A percentile compares a stretch with the other conserved stretches of the same genome.
Conservation (phyloP, 2,113 vertebrate species). For the Colistium nudipinnis region DNA sequence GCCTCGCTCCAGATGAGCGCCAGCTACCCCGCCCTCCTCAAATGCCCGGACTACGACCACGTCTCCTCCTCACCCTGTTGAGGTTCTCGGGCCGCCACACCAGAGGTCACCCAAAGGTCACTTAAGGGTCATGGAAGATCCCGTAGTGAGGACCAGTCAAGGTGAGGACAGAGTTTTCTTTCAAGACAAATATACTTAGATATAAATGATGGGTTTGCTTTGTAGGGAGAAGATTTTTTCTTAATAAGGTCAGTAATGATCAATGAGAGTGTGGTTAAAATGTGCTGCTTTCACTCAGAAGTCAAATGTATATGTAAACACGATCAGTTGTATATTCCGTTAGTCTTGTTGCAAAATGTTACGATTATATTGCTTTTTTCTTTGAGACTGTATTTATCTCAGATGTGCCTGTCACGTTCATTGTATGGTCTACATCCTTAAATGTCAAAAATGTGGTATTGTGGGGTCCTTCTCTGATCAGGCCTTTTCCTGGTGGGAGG, state of each 20-base stretch:
- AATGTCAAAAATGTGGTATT: not conserved
- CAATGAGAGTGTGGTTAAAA: not conserved
- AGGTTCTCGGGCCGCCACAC: conserved; percentile 41
- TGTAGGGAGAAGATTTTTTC: not conserved
- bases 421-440: not conserved
- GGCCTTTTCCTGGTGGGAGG: too few relatives aligned
- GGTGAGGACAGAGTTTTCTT: conserved; percentile 3
- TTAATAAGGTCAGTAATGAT: not conserved
- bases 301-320: not conserved
- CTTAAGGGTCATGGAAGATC: not conserved
- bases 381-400: not conserved
- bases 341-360: not conserved
- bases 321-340: not conserved
- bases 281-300: not conserved
- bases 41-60: conserved; percentile 85
- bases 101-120: not conserved
- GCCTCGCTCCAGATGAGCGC: conserved; percentile 87
- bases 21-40: conserved; percentile 87
- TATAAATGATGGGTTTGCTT: conserved; percentile 4
- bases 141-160: not conserved
- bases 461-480: too few relatives aligned
- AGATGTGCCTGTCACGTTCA: not conserved
- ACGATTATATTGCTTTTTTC: not conserved
- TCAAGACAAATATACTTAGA: conserved; percentile 14
- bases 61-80: conserved; percentile 88